Evolutionary conservation across 53 echinoderm and acorn worm genomes (phyloP).

Genomic region (Astropecten irregularis): DNA sequence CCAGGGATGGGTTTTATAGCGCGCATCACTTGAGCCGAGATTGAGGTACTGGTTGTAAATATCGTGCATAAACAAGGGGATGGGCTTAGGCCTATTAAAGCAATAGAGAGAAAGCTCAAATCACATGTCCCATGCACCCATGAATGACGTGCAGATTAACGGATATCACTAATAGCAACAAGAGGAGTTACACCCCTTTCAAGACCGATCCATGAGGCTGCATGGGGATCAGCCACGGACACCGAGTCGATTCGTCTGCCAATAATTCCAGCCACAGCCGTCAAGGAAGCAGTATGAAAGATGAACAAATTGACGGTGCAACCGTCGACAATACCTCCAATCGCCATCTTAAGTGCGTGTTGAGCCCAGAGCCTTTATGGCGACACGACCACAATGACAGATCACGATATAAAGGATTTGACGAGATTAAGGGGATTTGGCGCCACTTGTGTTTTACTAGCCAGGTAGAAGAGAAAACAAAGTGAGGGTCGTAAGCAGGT

Average conservation of each 20-base stretch:
- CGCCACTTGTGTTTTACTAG: slow-evolving; percentile 38
- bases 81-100: too few relatives aligned
- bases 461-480: slow-evolving; percentile 39
- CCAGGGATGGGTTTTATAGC: too few relatives aligned
- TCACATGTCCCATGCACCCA: too few relatives aligned
- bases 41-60: too few relatives aligned
- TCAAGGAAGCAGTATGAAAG: background rate
- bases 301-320: slow-evolving; percentile 22
- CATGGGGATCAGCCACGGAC: too few relatives aligned
- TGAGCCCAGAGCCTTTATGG: background rate
- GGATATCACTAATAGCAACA: too few relatives aligned
- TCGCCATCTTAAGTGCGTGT: slow-evolving; percentile 22
- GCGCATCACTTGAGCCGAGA: too few relatives aligned
- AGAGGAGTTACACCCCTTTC: too few relatives aligned
- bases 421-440: slow-evolving; percentile 11
- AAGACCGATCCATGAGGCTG: too few relatives aligned
- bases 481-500: slow-evolving; percentile 26
- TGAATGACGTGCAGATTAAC: too few relatives aligned
- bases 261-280: background rate
- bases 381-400: slow-evolving; percentile 15
- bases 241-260: background rate
- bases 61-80: too few relatives aligned
- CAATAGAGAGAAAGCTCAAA: too few relatives aligned
- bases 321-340: slow-evolving; percentile 8
- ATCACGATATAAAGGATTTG: slow-evolving; percentile 8